A percentile compares a stretch with the other conserved stretches of the same genome.
phyloP scores from a whole-genome alignment of 1,140 invertebrate genomes.

The Drosophila busckii region DNA sequence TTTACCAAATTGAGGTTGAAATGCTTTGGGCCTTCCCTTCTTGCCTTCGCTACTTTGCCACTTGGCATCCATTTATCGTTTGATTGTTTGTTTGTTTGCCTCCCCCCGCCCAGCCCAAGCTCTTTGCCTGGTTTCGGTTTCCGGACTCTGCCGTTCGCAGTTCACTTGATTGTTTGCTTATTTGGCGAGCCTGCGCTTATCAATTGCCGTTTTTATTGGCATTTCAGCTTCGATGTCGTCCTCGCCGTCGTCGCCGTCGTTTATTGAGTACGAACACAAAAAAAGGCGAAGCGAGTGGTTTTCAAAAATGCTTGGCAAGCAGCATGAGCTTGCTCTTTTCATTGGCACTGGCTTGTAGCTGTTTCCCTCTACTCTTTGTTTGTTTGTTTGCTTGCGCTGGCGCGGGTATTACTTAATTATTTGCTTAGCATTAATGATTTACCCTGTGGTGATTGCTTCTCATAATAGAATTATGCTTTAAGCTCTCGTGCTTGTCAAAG shows the following conservation, averaged over 20 bases:
- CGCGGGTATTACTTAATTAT: slow-evolving; percentile 57
- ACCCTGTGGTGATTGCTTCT: slow-evolving; percentile 41
- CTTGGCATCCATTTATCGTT: slow-evolving; percentile 74
- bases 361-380: neutral
- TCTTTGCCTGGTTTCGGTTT: slow-evolving; percentile 1
- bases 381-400: no score
- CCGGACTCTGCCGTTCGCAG: slow-evolving; percentile 17
- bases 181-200: slow-evolving; percentile 64
- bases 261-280: slow-evolving; percentile 57
- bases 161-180: slow-evolving; percentile 61
- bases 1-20: slow-evolving; percentile 79
- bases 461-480: slow-evolving; percentile 49
- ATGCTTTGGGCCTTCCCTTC: slow-evolving; percentile 43
- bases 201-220: slow-evolving; percentile 73
- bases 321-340: slow-evolving; percentile 26
- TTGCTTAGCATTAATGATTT: slow-evolving; percentile 61
- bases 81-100: slow-evolving; percentile 67
- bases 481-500: no score
- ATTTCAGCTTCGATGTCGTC: slow-evolving; percentile 47
- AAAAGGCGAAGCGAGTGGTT: slow-evolving; percentile 48
- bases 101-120: neutral
- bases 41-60: slow-evolving; percentile 7
- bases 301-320: slow-evolving; percentile 42
- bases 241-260: slow-evolving; percentile 13
- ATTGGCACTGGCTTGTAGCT: slow-evolving; percentile 6